Percentiles rank a stretch among this genome's conserved stretches.
Conservation (phyloP, 92 coral and sea anemone species). For the Muricea muricata region DNA sequence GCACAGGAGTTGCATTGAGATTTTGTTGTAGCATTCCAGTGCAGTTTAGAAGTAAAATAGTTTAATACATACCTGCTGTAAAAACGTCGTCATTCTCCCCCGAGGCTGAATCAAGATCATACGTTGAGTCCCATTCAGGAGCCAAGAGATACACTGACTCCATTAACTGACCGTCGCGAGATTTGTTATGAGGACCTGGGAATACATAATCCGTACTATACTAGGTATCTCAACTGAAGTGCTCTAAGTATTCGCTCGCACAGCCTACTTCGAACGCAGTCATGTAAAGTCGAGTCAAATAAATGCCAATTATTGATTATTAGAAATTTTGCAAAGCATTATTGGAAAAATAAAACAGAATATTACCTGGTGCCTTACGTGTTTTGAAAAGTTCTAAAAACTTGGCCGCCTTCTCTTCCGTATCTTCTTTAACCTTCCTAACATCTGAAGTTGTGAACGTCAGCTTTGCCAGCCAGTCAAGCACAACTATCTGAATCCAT, state of each 20-base stretch:
- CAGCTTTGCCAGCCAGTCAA: constrained; percentile 74
- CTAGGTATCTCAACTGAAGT: too few species aligned
- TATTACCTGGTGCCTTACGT: neutral
- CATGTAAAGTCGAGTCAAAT: too few species aligned
- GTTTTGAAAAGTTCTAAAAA: constrained; percentile 9
- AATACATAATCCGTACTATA: too few species aligned
- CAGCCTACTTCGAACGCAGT: too few species aligned
- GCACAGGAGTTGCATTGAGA: too few species aligned
- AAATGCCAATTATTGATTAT: too few species aligned
- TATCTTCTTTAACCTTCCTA: constrained; percentile 1
- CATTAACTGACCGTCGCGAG: neutral
- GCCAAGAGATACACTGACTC: constrained; percentile 19
- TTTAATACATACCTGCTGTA: neutral
- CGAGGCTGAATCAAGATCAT: constrained; percentile 2
- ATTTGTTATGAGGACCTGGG: neutral
- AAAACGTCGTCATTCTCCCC: neutral
- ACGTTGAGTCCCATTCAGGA: constrained; percentile 41
- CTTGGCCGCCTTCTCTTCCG: constrained; percentile 6
- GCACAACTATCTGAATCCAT: constrained; percentile 77
- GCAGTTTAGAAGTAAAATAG: neutral
- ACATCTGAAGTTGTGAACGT: constrained; percentile 30
- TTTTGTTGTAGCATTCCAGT: too few species aligned
- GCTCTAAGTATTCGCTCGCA: too few species aligned
- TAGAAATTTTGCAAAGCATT: too few species aligned
- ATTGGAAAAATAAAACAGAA: too few species aligned